Conservation (phyloP, 2,113 vertebrate species). For the Callithrix jacchus region DNA sequence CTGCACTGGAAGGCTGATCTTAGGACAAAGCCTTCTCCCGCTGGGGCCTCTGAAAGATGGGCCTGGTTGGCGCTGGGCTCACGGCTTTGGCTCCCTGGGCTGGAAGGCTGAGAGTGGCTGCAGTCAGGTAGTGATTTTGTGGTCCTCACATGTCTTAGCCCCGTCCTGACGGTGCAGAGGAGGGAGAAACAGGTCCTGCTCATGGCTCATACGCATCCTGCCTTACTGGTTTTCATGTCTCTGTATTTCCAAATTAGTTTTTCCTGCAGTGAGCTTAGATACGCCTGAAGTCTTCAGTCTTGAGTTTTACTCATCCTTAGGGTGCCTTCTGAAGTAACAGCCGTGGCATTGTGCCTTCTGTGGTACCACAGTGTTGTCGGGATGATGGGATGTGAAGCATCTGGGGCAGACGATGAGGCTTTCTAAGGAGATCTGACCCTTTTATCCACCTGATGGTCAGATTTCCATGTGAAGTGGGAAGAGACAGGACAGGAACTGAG, state of each 20-base stretch:
- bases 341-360: rapidly evolving
- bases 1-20: neutral
- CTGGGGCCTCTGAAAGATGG: rapidly evolving
- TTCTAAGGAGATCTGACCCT: rapidly evolving
- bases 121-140: rapidly evolving
- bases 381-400: neutral
- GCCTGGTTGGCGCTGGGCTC: no score
- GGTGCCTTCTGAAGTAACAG: rapidly evolving
- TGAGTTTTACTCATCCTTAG: rapidly evolving
- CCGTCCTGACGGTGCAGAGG: neutral
- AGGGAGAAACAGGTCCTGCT: neutral
- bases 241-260: no score
- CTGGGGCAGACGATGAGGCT: rapidly evolving
- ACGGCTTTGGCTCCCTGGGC: rapidly evolving
- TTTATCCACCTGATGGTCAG: rapidly evolving
- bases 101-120: rapidly evolving
- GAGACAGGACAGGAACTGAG: rapidly evolving
- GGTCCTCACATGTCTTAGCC: rapidly evolving
- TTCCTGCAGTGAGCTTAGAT: rapidly evolving
- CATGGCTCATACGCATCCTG: rapidly evolving
- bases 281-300: rapidly evolving
- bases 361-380: rapidly evolving
- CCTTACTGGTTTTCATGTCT: rapidly evolving
- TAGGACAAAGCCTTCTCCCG: no score
- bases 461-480: neutral